Conservation (phyloP, 2,797 vertebrate species). For the Anas georgica region DNA sequence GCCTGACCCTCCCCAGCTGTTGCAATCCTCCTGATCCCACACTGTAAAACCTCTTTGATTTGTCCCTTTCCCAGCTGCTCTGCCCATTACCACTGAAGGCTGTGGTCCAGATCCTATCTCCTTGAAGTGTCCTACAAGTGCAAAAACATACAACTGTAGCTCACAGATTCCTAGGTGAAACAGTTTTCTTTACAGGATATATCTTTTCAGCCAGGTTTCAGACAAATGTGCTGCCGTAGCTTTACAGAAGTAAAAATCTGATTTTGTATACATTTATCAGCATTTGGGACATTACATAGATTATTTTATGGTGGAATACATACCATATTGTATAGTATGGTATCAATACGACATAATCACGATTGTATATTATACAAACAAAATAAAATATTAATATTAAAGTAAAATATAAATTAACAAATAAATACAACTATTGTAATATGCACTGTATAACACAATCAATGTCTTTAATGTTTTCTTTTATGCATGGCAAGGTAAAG, state of each 20-base stretch:
- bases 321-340: not conserved
- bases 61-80: conserved; percentile 60
- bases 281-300: not conserved
- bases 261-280: not conserved
- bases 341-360: not conserved
- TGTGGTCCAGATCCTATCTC: conserved; percentile 47
- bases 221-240: not conserved
- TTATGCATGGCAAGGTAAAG: not conserved
- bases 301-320: not conserved
- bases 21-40: conserved; percentile 59
- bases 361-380: not conserved
- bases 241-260: not conserved
- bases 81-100: conserved; percentile 46
- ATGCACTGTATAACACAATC: not conserved
- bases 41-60: conserved; percentile 66
- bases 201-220: not conserved
- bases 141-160: not conserved
- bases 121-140: conserved; percentile 60
- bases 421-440: not conserved
- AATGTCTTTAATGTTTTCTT: not conserved
- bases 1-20: conserved; percentile 62
- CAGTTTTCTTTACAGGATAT: not conserved
- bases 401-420: not conserved
- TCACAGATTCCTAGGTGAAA: not conserved
- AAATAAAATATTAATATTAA: not conserved